Evolutionary conservation across 2,113 vertebrate species (phyloP).

Genomic region (Stigmatopora nigra): DNA sequence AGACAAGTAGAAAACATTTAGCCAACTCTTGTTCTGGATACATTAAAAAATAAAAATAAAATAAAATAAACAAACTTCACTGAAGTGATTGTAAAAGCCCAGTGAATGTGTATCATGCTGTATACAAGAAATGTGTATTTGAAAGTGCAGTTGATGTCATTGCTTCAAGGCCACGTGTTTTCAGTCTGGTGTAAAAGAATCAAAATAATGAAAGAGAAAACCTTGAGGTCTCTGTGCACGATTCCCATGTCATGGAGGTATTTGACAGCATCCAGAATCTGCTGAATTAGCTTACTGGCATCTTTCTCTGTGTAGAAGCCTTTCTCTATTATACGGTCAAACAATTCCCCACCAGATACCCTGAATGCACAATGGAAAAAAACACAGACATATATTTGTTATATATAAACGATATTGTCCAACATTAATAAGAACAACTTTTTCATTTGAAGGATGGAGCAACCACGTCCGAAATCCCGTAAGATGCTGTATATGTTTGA

Average conservation of each 20-base stretch:
- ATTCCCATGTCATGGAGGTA: constrained; percentile 96
- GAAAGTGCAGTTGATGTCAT: not conserved
- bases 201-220: constrained; percentile 39
- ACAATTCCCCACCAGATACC: constrained; percentile 92
- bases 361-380: constrained; percentile 49
- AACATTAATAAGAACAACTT: too few relatives aligned
- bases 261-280: constrained; percentile 92
- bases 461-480: too few relatives aligned
- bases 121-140: not conserved
- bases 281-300: constrained; percentile 90
- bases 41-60: not conserved
- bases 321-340: constrained; percentile 96
- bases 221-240: constrained; percentile 95
- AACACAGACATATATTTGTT: too few relatives aligned
- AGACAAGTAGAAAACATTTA: not conserved
- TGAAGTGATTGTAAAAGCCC: not conserved
- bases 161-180: not conserved
- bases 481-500: too few relatives aligned
- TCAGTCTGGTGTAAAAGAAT: not conserved
- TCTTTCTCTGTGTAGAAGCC: constrained; percentile 98
- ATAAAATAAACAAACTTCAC: not conserved
- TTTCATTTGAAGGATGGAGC: too few relatives aligned
- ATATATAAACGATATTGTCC: too few relatives aligned
- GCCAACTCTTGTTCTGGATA: not conserved
- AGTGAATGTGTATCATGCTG: not conserved